phyloP scores from a whole-genome alignment of 30 jellyfish, hydroid and myxozoan genomes.

The Aurelia sp. region DNA sequence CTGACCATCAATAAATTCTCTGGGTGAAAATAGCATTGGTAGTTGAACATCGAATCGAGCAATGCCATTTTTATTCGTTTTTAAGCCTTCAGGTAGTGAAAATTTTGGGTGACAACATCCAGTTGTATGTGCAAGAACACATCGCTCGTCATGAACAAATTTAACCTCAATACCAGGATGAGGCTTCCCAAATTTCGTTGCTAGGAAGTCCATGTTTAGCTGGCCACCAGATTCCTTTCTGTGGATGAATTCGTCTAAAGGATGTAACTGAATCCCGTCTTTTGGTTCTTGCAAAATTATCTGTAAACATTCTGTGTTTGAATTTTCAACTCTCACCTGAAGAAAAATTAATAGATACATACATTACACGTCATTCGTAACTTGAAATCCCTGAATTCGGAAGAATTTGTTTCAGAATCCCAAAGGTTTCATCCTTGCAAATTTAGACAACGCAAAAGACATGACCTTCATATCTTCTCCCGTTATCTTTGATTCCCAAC shows the following conservation, averaged over 20 bases:
- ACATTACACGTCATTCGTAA: too few relatives aligned
- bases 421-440: too few relatives aligned
- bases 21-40: slow-evolving; percentile 44
- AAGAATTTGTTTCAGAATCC: too few relatives aligned
- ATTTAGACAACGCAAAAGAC: too few relatives aligned
- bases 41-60: background rate
- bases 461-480: too few relatives aligned
- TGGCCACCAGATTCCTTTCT: slow-evolving; percentile 58
- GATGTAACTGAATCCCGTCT: slow-evolving; percentile 32
- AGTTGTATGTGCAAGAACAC: background rate
- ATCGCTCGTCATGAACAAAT: background rate
- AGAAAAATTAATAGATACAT: background rate
- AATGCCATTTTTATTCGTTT: slow-evolving; percentile 21
- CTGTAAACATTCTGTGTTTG: slow-evolving; percentile 25
- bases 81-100: slow-evolving; percentile 31
- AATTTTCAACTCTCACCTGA: slow-evolving; percentile 41
- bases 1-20: slow-evolving; percentile 63
- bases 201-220: slow-evolving; percentile 16
- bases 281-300: slow-evolving; percentile 22
- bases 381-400: too few relatives aligned
- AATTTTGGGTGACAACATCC: slow-evolving; percentile 42
- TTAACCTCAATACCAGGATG: slow-evolving; percentile 16
- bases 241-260: slow-evolving; percentile 21
- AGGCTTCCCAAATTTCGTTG: slow-evolving; percentile 43
- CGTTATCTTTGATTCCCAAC: too few relatives aligned